A percentile compares a stretch with the other conserved stretches of the same genome.
These are phyloP conservation scores for Pelobates fuscus DNA, from an alignment of 2,113 vertebrate genomes.

Conservation along the genomic window DNA sequence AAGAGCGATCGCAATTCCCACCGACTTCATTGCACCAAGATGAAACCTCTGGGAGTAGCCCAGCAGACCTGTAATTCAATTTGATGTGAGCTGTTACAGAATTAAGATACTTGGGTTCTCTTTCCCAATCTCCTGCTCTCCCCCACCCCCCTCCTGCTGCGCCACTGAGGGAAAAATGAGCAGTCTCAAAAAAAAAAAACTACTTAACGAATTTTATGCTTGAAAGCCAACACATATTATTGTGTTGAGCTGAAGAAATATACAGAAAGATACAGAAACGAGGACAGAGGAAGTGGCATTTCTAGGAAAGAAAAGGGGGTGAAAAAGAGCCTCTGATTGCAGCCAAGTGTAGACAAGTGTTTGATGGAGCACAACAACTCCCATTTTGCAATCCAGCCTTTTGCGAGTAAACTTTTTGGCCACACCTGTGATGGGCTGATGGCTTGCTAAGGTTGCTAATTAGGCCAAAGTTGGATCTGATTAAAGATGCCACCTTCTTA, in stretches of 20 bases:
- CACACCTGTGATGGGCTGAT: no score
- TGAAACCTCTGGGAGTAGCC: neutral
- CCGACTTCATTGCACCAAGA: conserved; percentile 6
- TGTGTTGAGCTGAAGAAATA: conserved; percentile 42
- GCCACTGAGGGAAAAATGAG: neutral
- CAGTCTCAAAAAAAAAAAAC: neutral
- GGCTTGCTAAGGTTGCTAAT: no score
- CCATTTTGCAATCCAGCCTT: no score
- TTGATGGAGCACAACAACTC: no score
- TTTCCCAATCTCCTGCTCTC: conserved; percentile 52
- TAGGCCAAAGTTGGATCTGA: no score
- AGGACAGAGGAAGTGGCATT: neutral
- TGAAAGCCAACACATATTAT: conserved; percentile 9
- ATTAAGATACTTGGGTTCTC: neutral
- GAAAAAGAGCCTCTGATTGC: no score
- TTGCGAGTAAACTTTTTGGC: no score
- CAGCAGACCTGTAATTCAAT: conserved; percentile 27
- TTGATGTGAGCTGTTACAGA: neutral
- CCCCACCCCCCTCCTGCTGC: neutral
- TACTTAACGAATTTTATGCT: conserved; percentile 19
- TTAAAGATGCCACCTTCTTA: no score
- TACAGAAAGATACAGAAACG: neutral
- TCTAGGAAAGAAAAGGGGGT: no score
- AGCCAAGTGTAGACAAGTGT: no score
- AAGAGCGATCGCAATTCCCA: conserved; percentile 15